Base-by-base conservation (phyloP, 2,797 vertebrate species). In the Liasis olivaceus region DNA sequence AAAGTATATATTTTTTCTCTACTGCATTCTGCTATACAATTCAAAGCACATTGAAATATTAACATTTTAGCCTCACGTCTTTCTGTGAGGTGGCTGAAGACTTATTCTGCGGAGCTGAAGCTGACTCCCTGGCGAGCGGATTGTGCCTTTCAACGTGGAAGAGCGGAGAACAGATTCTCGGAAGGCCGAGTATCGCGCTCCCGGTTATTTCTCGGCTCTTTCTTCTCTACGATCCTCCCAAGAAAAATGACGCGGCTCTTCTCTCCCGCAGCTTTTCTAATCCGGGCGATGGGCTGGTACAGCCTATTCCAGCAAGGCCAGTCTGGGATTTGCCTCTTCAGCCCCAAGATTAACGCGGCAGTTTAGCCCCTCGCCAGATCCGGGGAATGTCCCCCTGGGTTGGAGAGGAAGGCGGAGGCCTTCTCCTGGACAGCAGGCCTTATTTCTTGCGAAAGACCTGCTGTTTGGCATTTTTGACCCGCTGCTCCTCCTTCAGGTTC, bases 401-500 rank as follows among this genome's bases (percentile, higher is more conserved):
- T 24, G 72, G 36, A 47, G 69, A 63, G 42, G 24, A 2, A 2
- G 42, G 3, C 4, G 8, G 17, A 90, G 93, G 60, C 0, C 94
- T 94, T 92, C 91, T 87, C 60, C 2, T 56, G n/a, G 89, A 84
- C 13, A 62, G 4, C 2, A 14, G 56, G 60, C 66, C 92, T 42
- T 96, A 97, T 94, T 96, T 97, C 92, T 93, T 96, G 94, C 93
- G 96, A 94, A 97, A 97, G 84, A 97, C 96, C 85, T 98, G 98
- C 42, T 98, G 98, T 58, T 98, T 99, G 84, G 98, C 99, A 0
- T 98, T 98, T 91, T 98, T 99, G 63, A 99, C 98, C 94, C 98
- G 98, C 51, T 99, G 98, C 2, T 98, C 98, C 93, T 99, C 99
- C 90, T 98, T 97, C 92, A 99, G 97, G 96, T 99, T 99, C 93